Evolutionary conservation across 2,797 vertebrate genomes (phyloP).

Genomic region (Nyctibius grandis): DNA sequence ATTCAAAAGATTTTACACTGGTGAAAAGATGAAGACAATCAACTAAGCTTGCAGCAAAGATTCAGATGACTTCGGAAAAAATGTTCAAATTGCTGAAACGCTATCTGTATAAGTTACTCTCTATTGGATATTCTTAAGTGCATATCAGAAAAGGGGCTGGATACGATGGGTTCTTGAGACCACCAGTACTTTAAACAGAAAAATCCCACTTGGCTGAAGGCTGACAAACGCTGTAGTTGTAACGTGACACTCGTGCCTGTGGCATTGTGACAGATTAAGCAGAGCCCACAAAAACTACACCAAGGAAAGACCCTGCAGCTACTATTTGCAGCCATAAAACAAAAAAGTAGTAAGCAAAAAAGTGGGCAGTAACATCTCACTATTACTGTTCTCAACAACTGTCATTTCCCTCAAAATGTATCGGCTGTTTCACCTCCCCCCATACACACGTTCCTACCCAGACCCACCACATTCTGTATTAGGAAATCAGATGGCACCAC

Average conservation of each 20-base stretch:
- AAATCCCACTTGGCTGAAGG: not conserved
- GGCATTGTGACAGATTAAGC: not conserved
- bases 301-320: not conserved
- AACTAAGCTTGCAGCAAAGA: not conserved
- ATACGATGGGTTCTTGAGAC: not conserved
- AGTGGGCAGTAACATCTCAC: not conserved
- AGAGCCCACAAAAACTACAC: not conserved
- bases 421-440: not conserved
- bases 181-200: not conserved
- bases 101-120: fast-evolving
- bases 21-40: not conserved
- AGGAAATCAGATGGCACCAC: not conserved
- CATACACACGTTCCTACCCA: fast-evolving
- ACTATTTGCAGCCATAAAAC: not conserved
- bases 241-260: not conserved
- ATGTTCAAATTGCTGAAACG: not conserved
- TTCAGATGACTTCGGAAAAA: not conserved
- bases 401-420: fast-evolving
- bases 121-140: not conserved
- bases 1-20: not conserved
- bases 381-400: not conserved
- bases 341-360: not conserved
- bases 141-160: not conserved
- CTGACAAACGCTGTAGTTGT: not conserved
- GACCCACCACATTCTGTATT: not conserved